Base-by-base conservation (phyloP, 2,113 vertebrate genomes). In the Cyphomyrus discorhynchus region DNA sequence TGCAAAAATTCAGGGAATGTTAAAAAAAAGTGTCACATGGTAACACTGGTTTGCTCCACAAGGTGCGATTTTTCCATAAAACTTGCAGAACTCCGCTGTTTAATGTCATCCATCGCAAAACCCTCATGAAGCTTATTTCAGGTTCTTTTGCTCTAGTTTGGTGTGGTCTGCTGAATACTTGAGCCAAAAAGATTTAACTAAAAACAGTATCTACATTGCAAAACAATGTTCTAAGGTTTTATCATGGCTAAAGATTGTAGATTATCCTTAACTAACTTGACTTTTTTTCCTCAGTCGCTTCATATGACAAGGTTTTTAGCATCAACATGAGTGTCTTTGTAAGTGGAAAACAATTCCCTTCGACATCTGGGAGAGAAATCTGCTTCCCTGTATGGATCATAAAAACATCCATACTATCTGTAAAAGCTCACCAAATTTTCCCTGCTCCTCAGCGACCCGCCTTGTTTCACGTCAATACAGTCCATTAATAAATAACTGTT, bases 1-100 rank as follows among this genome's bases (percentile, higher is more conserved):
- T 90, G 89, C 58, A 87, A 90, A 53, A 90, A 52, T 66, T 58
- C 31, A 77, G 85, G 62, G 56, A 90, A 87, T 90, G 49, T 90
- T 42, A 13, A 42, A 52, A 86, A 35, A 80, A 80, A 80, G 82
- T 47, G 46, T 52, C 85, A 56, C 46, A 35, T 47, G 6, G 50
- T 53, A 87, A 39, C 50, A 87, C 47, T 53, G 21, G 21, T 27
- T n/a, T 53, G 49, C 85, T 87, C 85, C 50, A 27, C 80, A 27
- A 15, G n/a, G 47, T 2, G 74, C 74, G 74, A 80, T 42, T 80
- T 80, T 80, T 80, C 74, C 74, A 80, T 35, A 80, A 42, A 80
- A 80, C 74, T 80, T 42, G 35, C 70, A 77, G 70, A 77, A 77
- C 35, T 39, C 35, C 3, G 70, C 35, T 6, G 70, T 80, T 80